Evolutionary conservation across 2,797 vertebrate species (phyloP), one percentile per base, ranked within the genome.

Genomic region (Eremophila alpestris): DNA sequence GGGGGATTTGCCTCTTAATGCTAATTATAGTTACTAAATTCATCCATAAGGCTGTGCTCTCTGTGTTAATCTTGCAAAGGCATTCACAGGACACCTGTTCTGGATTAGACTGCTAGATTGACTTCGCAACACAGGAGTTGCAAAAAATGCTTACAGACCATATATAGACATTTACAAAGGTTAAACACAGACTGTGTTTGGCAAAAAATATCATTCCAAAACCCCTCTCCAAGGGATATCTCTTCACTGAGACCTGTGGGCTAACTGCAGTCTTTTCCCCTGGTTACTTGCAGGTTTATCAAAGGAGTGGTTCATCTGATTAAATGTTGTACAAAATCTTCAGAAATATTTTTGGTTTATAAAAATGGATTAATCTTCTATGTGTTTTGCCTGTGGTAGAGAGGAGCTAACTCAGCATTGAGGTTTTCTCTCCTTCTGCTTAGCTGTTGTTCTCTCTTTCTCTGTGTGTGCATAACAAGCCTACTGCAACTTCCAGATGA

Each of bases 81-180:
- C 69, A 83, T 94, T 93, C 81, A 43, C 2, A 30, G 63, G 77
- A 94, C 96, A 97, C 96, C 95, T 97, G 96, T 95, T 96, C 77
- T 76, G 89, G 94, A 97, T 97, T 97, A 96, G 73, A 67, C 43
- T 40, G 65, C 29, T 67, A 96, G 79, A 95, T 24, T 65, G 91
- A 88, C 86, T 94, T 94, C 94, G 67, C 83, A 92, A 93, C 84
- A 83, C 73, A 89, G 90, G 75, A 93, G 87, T 67, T 87, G 63
- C 58, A 82, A 84, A 89, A 96, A 81, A 41, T 86, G 76, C 90
- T 91, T 93, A 76, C 51, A 46, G 79, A 38, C 94, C 90, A 84
- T 95, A 94, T 95, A 94, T 91, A 88, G 95, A 51, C 82, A 92
- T 91, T 83, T 74, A 27, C 21, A 88, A 81, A 94, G 54, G 79